Evolutionary conservation across 2,797 vertebrate species (phyloP).

Genomic region (Sebastes aleutianus): DNA sequence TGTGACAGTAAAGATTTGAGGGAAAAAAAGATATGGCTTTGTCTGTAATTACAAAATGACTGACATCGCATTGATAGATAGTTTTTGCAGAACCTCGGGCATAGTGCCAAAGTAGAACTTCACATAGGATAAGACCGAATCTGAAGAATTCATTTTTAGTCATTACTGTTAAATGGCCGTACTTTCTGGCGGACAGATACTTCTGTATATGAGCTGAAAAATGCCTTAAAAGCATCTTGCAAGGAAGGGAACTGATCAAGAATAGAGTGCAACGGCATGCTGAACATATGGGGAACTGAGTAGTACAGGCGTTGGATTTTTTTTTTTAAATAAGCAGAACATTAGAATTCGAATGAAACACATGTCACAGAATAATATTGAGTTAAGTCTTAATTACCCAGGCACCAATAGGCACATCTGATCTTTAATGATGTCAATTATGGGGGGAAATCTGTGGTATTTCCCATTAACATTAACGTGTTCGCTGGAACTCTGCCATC

Average conservation of each 20-base stretch:
- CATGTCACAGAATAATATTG: neutral
- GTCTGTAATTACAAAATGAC: neutral
- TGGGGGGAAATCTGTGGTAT: neutral
- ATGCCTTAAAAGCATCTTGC: neutral
- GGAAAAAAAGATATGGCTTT: neutral
- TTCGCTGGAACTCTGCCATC: constrained; percentile 17
- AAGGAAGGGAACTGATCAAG: neutral
- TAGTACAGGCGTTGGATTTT: neutral
- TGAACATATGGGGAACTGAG: neutral
- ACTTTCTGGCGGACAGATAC: neutral
- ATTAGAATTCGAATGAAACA: neutral
- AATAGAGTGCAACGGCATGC: neutral
- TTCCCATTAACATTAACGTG: constrained; percentile 17
- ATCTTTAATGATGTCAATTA: neutral
- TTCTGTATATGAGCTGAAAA: neutral
- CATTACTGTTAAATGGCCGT: neutral
- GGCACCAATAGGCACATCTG: neutral
- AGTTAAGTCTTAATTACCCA: neutral
- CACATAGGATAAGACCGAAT: neutral
- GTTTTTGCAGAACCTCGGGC: neutral
- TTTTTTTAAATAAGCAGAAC: neutral
- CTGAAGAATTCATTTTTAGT: neutral
- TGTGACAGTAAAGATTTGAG: neutral
- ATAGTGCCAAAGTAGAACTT: neutral
- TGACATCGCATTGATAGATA: neutral